Percentiles rank a stretch among this genome's conserved stretches.
These are phyloP conservation scores for Xerus rutilus DNA, from an alignment of 2,797 vertebrate genomes.

Conservation along the genomic window DNA sequence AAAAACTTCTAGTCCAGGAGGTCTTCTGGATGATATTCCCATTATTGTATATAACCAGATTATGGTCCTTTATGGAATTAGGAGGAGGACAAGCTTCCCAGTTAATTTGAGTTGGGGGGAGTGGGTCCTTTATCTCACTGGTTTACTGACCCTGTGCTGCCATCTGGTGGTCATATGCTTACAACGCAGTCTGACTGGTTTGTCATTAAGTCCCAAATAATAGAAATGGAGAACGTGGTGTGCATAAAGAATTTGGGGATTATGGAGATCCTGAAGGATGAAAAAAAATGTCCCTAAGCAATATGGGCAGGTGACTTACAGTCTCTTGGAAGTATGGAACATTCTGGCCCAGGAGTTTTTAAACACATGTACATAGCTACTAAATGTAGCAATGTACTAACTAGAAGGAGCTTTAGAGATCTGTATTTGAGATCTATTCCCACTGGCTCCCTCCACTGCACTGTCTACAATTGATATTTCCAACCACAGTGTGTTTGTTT, in stretches of 20 bases:
- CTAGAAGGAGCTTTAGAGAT: neutral
- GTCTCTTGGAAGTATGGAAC: neutral
- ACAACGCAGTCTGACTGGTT: neutral
- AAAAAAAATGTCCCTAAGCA: neutral
- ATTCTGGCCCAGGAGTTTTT: neutral
- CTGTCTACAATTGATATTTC: neutral
- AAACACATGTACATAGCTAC: neutral
- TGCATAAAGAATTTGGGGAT: neutral
- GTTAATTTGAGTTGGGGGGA: neutral
- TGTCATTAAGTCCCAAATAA: neutral
- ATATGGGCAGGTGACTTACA: neutral
- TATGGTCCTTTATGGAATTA: neutral
- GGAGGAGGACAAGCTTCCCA: neutral
- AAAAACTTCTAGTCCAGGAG: neutral
- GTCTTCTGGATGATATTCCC: neutral
- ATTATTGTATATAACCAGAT: neutral
- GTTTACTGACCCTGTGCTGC: constrained; percentile 61
- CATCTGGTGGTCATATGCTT: constrained; percentile 54
- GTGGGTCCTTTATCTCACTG: rapidly evolving
- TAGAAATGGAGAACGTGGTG: neutral
- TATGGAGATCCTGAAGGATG: neutral
- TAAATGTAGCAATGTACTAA: neutral
- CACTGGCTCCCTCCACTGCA: no score
- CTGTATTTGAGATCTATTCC: no score
- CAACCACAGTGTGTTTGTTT: no score